Base-by-base conservation (phyloP, 2,797 vertebrate species). In the Arrhamphus sclerolepis region DNA sequence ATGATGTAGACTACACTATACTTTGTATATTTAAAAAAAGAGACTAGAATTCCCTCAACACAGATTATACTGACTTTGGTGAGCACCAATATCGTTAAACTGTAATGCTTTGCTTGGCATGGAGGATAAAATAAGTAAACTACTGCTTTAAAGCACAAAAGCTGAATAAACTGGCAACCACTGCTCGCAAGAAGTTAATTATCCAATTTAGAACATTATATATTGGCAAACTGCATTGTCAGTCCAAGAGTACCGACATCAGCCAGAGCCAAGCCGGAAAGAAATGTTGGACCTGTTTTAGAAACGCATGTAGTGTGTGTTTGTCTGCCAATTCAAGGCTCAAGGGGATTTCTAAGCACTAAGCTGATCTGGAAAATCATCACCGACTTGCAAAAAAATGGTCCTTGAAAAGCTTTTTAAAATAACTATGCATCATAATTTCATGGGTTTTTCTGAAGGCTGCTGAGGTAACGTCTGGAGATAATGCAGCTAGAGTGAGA, bases 351-450 rank as follows among this genome's bases (percentile, higher is more conserved):
- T 72, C 42, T 18, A 31, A 62, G 68, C 43, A 62, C 75, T 69
- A 78, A 75, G 64, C 67, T 42, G 38, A 31, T 66, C 54, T 70
- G 63, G 59, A 67, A 82, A 78, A 81, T 81, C 49, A 1, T 41
- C 22, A 76, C 41, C 66, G 59, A 67, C 66, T 75, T 64, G 67
- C 28, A 63, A 48, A 26, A 62, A 38, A 26, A 26, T 3, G 6
- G 38, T 39, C 17, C 10, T 5, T 54, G 65, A 83, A 75, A 80
- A 69, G 70, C 56, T 18, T 22, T 72, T 48, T 19, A 4, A 66
- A 72, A 59, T 40, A 49, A 52, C n/a, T 9, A 56, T 13, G 10
- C 19, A 0, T 57, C 43, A 40, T 56, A 49, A 67, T 81, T 81
- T 73, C 44, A 56, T 11, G 41, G 54, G 1, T 46, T 54, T 42